These are phyloP conservation scores for Campoplex capitator DNA, from an alignment of 2,888 invertebrate species.

Conservation along the genomic window DNA sequence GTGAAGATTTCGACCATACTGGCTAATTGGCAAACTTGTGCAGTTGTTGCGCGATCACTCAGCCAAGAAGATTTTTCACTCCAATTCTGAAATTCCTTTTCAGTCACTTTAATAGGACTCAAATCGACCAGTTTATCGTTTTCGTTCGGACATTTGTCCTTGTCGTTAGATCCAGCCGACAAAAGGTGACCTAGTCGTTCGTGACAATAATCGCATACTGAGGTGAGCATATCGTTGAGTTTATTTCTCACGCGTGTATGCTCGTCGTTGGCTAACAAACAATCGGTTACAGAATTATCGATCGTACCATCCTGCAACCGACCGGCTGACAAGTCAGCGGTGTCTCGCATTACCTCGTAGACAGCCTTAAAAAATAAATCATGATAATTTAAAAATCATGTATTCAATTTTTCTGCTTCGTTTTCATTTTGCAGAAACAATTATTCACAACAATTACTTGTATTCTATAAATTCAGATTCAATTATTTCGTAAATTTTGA, in stretches of 20 bases:
- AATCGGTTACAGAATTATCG: slow-evolving; percentile 85
- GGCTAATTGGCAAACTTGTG: slow-evolving; percentile 91
- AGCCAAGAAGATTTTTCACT: slow-evolving; percentile 86
- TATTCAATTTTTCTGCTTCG: not conserved
- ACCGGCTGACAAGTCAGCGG: slow-evolving; percentile 89
- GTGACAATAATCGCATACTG: slow-evolving; percentile 96
- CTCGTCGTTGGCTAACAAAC: slow-evolving; percentile 90
- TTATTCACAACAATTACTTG: no score
- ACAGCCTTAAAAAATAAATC: slow-evolving; percentile 87
- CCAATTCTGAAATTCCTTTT: slow-evolving; percentile 75
- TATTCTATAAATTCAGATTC: no score
- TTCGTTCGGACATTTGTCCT: slow-evolving; percentile 82
- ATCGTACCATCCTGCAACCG: slow-evolving; percentile 76
- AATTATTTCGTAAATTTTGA: no score
- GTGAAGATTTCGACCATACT: slow-evolving; percentile 92
- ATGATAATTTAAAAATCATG: not conserved
- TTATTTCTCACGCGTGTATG: slow-evolving; percentile 89
- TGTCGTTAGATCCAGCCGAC: slow-evolving; percentile 90
- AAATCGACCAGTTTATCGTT: slow-evolving; percentile 78
- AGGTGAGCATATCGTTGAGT: slow-evolving; percentile 91
- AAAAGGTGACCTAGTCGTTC: slow-evolving; percentile 96
- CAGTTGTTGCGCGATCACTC: slow-evolving; percentile 89
- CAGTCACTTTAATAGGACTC: slow-evolving; percentile 71
- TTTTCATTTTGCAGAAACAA: not conserved
- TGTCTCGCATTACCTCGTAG: slow-evolving; percentile 91